Conservation (phyloP, 2,888 invertebrate genomes). For the Tachina grossa region DNA sequence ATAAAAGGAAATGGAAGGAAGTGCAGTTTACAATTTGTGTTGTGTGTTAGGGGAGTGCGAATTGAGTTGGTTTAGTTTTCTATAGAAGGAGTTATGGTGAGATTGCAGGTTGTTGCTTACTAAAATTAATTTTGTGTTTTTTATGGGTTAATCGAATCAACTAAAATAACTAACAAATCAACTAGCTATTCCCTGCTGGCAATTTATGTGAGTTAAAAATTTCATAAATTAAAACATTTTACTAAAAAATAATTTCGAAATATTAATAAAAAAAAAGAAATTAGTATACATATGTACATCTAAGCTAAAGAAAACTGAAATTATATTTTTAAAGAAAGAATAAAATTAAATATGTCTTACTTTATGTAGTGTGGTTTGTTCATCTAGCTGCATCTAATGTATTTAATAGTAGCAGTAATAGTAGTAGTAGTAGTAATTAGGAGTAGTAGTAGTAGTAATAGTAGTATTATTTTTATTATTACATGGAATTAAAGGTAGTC, state of each 20-base stretch:
- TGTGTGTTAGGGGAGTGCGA: neutral
- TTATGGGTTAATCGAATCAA: constrained; percentile 22
- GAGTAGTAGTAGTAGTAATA: constrained; percentile 74
- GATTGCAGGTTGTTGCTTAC: neutral
- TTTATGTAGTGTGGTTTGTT: constrained; percentile 82
- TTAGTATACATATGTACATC: neutral
- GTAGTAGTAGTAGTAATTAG: constrained; percentile 63
- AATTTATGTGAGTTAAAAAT: constrained; percentile 60
- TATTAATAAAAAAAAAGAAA: constrained; percentile 10
- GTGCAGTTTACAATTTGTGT: neutral
- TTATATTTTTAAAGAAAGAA: constrained; percentile 30
- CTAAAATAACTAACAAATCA: constrained; percentile 44
- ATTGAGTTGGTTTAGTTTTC: constrained; percentile 11
- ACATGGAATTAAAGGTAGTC: constrained; percentile 72
- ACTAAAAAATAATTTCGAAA: constrained; percentile 6
- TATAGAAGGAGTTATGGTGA: constrained; percentile 9
- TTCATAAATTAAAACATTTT: constrained; percentile 5
- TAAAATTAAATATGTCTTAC: constrained; percentile 75
- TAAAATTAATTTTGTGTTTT: constrained; percentile 12
- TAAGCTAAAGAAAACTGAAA: constrained; percentile 41
- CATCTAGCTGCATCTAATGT: constrained; percentile 81
- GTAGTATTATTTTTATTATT: constrained; percentile 70
- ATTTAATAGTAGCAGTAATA: constrained; percentile 67
- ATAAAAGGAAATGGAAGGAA: constrained; percentile 8
- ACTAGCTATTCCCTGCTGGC: constrained; percentile 73